Evolutionary conservation across 2,113 vertebrate species (phyloP), one percentile per base, ranked within the genome.

Genomic region (Martes martes): DNA sequence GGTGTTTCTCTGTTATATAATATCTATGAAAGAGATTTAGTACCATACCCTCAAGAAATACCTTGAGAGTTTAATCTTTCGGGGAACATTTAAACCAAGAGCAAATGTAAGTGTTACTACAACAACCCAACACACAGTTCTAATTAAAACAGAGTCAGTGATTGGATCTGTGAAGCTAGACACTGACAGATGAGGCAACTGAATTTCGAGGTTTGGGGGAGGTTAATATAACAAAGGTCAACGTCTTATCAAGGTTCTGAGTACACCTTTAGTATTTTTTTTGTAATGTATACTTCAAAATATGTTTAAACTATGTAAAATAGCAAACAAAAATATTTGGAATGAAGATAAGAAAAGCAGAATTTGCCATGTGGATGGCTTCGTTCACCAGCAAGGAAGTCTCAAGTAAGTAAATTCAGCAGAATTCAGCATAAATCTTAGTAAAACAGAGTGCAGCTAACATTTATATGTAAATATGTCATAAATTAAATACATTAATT

Each of bases 101-200:
- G 47, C 42, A 69, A 96, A 74, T 33, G 50, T 39, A 89, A 94
- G 90, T 26, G 28, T 74, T 91, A 97, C 97, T 94, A 91, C 63
- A 96, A 55, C 47, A 88, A 74, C 18, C 33, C 24, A 36, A 76
- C 69, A 80, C 47, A n/a, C 63, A 61, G 26, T 81, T 93, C 80
- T 96, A 93, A 95, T 97, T 97, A 97, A 97, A 98, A 98, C 91
- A 26, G 69, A 83, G 9, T 4, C 16, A 28, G 86, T 33, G 94
- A 97, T 89, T 83, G 95, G 33, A 61, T 97, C 95, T 97, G 80
- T 80, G 73, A 90, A 47, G 47, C 39, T 28, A 50, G 95, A 96
- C 96, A 42, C 84, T 91, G 96, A 96, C 39, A 81, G 65, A 97
- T 95, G 65, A 61, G 6, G 15, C 9, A 6, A n/a, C 33, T 59